Evolutionary conservation across 2,888 invertebrate genomes (phyloP).

Genomic region (Proisotoma minuta): DNA sequence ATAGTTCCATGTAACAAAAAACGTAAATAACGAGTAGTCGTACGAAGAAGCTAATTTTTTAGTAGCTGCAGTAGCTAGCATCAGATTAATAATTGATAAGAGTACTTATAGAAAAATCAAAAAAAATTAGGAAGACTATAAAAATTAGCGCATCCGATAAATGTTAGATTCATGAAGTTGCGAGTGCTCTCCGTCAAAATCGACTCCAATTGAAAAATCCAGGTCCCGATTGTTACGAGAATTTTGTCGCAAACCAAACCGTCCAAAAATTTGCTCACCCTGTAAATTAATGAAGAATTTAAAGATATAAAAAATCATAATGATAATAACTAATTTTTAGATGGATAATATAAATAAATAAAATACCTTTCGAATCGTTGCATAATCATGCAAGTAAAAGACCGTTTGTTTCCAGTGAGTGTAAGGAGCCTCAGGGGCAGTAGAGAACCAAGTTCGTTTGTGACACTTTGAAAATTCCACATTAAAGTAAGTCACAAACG

Average conservation of each 20-base stretch:
- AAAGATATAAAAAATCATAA: neutral
- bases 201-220: slow-evolving; percentile 88
- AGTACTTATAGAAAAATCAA: too few relatives aligned
- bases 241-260: slow-evolving; percentile 92
- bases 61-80: too few relatives aligned
- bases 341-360: neutral
- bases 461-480: slow-evolving; percentile 99
- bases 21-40: too few relatives aligned
- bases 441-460: slow-evolving; percentile 96
- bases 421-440: slow-evolving; percentile 94
- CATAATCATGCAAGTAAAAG: slow-evolving; percentile 94
- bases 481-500: slow-evolving; percentile 97
- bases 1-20: too few relatives aligned
- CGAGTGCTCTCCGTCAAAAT: slow-evolving; percentile 85
- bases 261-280: slow-evolving; percentile 81
- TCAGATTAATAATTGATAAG: too few relatives aligned
- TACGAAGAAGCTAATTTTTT: too few relatives aligned
- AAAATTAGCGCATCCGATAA: slow-evolving; percentile 79
- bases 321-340: neutral
- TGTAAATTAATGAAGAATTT: slow-evolving; percentile 15
- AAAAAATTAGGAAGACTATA: too few relatives aligned
- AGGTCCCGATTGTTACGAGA: slow-evolving; percentile 93
- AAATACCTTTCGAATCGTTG: slow-evolving; percentile 80
- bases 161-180: slow-evolving; percentile 78
- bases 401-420: slow-evolving; percentile 99